Evolutionary conservation across 35 echinoderm and acorn worm genomes (phyloP).

Genomic region (Chiridota heheva): DNA sequence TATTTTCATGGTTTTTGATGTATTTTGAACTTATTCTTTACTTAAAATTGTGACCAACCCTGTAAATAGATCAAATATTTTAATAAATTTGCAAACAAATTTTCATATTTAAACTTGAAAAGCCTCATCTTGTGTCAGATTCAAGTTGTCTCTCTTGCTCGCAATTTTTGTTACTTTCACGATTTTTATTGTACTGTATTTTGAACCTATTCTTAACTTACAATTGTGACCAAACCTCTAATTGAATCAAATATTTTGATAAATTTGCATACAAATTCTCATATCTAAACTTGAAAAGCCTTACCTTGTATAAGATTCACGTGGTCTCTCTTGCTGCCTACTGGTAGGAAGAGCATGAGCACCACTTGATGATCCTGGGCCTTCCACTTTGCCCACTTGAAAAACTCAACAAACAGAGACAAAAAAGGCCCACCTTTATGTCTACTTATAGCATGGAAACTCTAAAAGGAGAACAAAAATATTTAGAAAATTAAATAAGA

Average conservation of each 20-base stretch:
- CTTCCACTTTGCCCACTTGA: conserved; percentile 98
- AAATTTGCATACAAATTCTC: neutral
- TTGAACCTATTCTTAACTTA: neutral
- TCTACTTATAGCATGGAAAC: too few species aligned
- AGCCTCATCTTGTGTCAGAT: conserved; percentile 52
- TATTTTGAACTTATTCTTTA: too few species aligned
- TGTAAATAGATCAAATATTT: neutral
- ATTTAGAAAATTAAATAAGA: too few species aligned
- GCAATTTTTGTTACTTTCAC: too few species aligned
- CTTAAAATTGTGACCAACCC: neutral
- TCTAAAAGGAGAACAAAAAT: too few species aligned
- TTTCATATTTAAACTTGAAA: neutral
- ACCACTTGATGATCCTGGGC: conserved; percentile 88
- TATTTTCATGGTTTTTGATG: too few species aligned
- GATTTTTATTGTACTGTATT: too few species aligned
- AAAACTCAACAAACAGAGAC: too few species aligned
- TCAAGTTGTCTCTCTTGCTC: conserved; percentile 97
- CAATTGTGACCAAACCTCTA: neutral
- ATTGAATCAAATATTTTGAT: neutral
- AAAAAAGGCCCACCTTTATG: too few species aligned
- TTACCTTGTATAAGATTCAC: conserved; percentile 66
- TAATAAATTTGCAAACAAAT: neutral
- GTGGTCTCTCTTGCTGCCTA: conserved; percentile 99
- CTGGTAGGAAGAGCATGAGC: conserved; percentile 89
- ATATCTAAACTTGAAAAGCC: neutral